Evolutionary conservation across 2,113 vertebrate genomes (phyloP).

Genomic region (Cairina moschata): DNA sequence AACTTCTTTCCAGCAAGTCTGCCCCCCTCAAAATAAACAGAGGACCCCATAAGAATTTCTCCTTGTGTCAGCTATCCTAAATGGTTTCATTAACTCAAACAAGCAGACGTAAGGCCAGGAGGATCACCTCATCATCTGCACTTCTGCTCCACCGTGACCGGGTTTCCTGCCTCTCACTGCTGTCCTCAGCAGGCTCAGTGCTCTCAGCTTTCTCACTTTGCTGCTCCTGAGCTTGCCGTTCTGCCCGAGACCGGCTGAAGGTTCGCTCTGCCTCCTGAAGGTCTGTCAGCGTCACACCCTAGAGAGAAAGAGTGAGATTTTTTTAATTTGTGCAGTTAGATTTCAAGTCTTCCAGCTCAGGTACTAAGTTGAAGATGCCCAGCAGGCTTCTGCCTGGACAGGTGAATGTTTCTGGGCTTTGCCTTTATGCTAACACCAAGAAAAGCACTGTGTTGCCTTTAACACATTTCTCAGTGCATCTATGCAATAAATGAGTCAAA

Average conservation of each 20-base stretch:
- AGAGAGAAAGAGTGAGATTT: neutral
- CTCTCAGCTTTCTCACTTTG: constrained; percentile 27
- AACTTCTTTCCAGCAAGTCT: neutral
- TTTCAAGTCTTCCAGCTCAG: neutral
- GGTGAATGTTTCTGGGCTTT: neutral
- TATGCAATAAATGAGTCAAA: neutral
- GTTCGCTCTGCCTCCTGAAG: constrained; percentile 89
- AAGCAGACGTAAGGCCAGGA: neutral
- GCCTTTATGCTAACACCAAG: neutral
- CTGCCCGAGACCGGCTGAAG: constrained; percentile 77
- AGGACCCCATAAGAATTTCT: neutral
- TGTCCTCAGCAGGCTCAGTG: neutral
- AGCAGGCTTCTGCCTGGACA: neutral
- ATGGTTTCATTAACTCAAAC: neutral
- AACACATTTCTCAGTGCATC: neutral
- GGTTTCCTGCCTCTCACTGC: constrained; percentile 42
- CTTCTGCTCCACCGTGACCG: constrained; percentile 46
- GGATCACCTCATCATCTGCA: constrained; percentile 79
- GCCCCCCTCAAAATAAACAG: neutral
- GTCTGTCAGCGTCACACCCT: constrained; percentile 93
- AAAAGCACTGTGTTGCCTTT: neutral
- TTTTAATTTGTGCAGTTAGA: neutral
- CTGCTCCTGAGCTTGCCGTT: constrained; percentile 76
- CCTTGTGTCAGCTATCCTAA: neutral
- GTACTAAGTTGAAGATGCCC: neutral